These are phyloP conservation scores for Andrena marginata DNA, from an alignment of 2,888 invertebrate genomes.

Conservation along the genomic window DNA sequence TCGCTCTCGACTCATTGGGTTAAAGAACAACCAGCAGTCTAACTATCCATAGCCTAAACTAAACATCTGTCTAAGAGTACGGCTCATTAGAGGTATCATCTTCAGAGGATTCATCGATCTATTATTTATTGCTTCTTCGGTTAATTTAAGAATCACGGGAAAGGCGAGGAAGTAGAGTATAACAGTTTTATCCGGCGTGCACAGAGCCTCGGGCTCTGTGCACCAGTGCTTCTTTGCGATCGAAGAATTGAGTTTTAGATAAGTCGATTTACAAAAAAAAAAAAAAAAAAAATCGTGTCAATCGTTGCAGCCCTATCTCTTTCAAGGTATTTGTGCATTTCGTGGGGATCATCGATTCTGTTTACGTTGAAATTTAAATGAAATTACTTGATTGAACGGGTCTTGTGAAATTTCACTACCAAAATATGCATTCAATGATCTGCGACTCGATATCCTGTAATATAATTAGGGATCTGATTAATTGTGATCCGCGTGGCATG, in stretches of 20 bases:
- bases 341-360: slow-evolving; percentile 41
- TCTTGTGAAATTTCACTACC: slow-evolving; percentile 31
- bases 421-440: not conserved
- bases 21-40: slow-evolving; percentile 84
- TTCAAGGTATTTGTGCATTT: slow-evolving; percentile 34
- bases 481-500: slow-evolving; percentile 42
- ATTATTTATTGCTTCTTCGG: slow-evolving; percentile 69
- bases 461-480: slow-evolving; percentile 37
- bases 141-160: slow-evolving; percentile 52
- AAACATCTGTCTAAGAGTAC: slow-evolving; percentile 63
- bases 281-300: not conserved
- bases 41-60: slow-evolving; percentile 68
- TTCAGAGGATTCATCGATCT: slow-evolving; percentile 61
- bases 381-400: slow-evolving; percentile 17
- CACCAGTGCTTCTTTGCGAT: slow-evolving; percentile 16
- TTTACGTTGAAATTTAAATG: slow-evolving; percentile 25
- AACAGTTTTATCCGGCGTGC: slow-evolving; percentile 17
- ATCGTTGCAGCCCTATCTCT: slow-evolving; percentile 28
- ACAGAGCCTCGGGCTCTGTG: slow-evolving; percentile 18
- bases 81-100: slow-evolving; percentile 65
- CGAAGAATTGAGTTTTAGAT: slow-evolving; percentile 44
- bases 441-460: slow-evolving; percentile 49
- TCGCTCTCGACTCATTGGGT: slow-evolving; percentile 93
- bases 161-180: not conserved
- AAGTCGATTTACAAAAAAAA: slow-evolving; percentile 32